Percentiles rank a stretch among this genome's conserved stretches.
Evolutionary conservation across 1,140 invertebrate species (phyloP).

Genomic region (Calycopis cecrops): DNA sequence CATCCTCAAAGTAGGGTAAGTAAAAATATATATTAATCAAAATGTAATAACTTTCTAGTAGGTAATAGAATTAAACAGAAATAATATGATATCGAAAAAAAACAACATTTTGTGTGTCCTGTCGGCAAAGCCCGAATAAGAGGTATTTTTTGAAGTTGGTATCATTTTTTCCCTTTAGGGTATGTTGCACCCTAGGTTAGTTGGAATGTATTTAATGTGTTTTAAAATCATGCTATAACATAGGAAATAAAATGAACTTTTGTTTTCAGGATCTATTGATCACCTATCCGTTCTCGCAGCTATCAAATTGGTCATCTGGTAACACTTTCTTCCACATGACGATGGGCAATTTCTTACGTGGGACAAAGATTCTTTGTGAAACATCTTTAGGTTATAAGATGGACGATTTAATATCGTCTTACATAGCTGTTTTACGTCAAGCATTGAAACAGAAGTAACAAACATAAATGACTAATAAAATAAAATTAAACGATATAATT

Average conservation of each 20-base stretch:
- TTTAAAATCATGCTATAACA: background rate
- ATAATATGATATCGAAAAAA: no score
- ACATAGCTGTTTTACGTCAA: constrained; percentile 78
- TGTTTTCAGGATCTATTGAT: constrained; percentile 83
- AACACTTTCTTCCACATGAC: constrained; percentile 97
- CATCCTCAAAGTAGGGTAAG: constrained; percentile 89
- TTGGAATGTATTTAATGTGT: no score
- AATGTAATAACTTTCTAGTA: background rate
- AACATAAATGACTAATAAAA: constrained; percentile 16
- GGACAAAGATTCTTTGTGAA: constrained; percentile 93
- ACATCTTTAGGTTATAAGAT: constrained; percentile 96
- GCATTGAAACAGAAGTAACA: constrained; percentile 42
- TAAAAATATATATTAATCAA: constrained; percentile 1
- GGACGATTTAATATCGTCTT: constrained; percentile 96
- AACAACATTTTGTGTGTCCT: no score
- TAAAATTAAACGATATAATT: no score
- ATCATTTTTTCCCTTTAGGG: no score
- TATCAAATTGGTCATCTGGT: constrained; percentile 95
- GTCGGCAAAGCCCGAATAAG: no score
- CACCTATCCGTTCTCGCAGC: constrained; percentile 89
- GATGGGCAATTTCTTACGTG: constrained; percentile 89
- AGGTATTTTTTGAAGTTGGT: no score
- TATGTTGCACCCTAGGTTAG: no score
- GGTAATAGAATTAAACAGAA: background rate
- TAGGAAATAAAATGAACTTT: constrained; percentile 7